Evolutionary conservation across 2,797 vertebrate species (phyloP), one percentile per base, ranked within the genome.

Genomic region (Melanotaenia maccullochi): DNA sequence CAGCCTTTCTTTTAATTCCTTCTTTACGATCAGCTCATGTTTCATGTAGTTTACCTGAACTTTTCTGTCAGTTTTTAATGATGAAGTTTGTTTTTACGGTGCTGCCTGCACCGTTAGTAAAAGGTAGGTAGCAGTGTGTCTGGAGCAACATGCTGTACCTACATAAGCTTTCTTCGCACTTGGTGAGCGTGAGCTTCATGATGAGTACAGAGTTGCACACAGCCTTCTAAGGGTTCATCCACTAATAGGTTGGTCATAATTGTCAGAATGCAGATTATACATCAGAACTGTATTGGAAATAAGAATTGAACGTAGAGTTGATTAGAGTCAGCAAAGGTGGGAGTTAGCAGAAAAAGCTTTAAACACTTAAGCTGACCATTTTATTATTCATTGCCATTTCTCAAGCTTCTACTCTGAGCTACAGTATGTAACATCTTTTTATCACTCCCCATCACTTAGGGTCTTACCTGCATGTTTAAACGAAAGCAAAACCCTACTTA

Each of bases 151-250:
- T 22, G 14, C 64, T 85, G 73, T 88, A 85, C 86, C 89, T 90
- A 87, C 74, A 65, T 66, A 68, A 84, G 71, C 75, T 75, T 65
- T 14, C 58, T 6, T 28, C 71, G 49, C 52, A 49, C 2, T 60
- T 62, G 28, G 60, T 68, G 71, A 62, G 44, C 32, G 42, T 0
- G 68, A 82, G 83, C 78, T 81, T 82, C 14, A 44, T 59, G 62
- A 71, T 84, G 81, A 89, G 86, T 90, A 85, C 82, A 73, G 42
- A 44, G 66, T 92, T 92, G 87, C 75, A 61, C 54, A 33, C 76
- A 79, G 91, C 89, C 81, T 93, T 93, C 90, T 92, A 90, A 92
- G 88, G 91, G 92, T 93, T 90, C 61, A 58, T 66, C 68, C 44
- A 64, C 62, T 33, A 62, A 20, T 32, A 65, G 9, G 40, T 47